These are phyloP conservation scores for western clawed frog (Xenopus tropicalis) DNA, from an alignment of 2,113 vertebrate species.

Conservation along the genomic window DNA sequence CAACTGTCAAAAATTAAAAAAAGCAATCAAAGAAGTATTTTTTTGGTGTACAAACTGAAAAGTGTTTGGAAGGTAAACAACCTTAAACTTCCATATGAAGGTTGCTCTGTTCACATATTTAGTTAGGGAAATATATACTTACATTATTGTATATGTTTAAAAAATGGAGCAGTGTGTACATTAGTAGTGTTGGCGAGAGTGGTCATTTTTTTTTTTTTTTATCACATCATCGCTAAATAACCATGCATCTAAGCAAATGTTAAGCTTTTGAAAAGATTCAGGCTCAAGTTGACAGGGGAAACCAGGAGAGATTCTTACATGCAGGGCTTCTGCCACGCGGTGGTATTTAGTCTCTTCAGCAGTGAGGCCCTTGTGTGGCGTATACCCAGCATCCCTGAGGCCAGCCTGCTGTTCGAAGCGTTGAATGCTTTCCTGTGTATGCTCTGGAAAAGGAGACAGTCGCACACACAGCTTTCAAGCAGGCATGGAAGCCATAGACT, in stretches of 20 bases:
- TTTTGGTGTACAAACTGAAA: no score
- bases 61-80: no score
- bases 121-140: no score
- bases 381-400: slow-evolving; percentile 84
- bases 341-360: slow-evolving; percentile 87
- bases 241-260: neutral
- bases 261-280: neutral
- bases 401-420: slow-evolving; percentile 90
- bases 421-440: slow-evolving; percentile 88
- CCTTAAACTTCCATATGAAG: no score
- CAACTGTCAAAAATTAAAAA: no score
- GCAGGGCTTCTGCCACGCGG: slow-evolving; percentile 75
- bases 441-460: slow-evolving; percentile 68
- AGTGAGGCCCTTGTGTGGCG: slow-evolving; percentile 87
- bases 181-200: no score
- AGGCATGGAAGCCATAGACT: slow-evolving; percentile 10
- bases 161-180: no score
- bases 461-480: slow-evolving; percentile 45
- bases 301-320: slow-evolving; percentile 70
- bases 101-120: no score
- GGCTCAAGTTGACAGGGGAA: no score
- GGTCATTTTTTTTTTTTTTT: no score
- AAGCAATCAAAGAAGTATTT: no score
- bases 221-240: neutral
- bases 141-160: no score